A percentile compares a stretch with the other conserved stretches of the same genome.
Evolutionary conservation across 92 coral and sea anemone species (phyloP).

Genomic region (Heliopora coerulea): DNA sequence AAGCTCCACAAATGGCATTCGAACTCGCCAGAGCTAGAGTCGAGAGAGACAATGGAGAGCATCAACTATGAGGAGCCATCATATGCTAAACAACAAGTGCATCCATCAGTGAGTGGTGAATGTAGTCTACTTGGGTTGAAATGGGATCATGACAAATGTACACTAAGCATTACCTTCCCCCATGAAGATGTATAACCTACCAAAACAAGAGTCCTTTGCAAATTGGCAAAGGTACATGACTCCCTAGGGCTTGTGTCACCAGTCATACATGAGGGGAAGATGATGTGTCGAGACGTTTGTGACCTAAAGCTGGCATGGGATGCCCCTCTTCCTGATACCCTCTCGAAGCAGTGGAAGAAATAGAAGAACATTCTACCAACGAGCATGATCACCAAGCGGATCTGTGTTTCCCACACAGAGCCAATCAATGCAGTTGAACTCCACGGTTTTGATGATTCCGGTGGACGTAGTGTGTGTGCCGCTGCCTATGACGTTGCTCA

Average conservation of each 20-base stretch:
- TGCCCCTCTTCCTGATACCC: neutral
- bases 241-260: conserved; percentile 28
- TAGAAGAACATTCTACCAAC: neutral
- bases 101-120: neutral
- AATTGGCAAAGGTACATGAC: conserved; percentile 11
- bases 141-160: neutral
- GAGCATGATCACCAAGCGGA: neutral
- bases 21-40: neutral
- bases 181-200: too few relatives aligned
- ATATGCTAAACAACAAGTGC: neutral
- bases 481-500: neutral
- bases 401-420: neutral
- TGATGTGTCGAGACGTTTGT: conserved; percentile 15
- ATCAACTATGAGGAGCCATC: neutral
- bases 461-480: neutral
- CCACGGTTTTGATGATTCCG: conserved; percentile 5
- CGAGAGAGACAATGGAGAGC: neutral
- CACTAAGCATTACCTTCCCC: too few relatives aligned
- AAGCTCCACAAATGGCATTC: neutral
- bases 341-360: neutral
- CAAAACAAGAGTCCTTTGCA: conserved; percentile 4
- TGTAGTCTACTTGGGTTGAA: neutral
- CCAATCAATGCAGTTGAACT: neutral
- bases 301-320: conserved; percentile 12
- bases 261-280: conserved; percentile 19